Evolutionary conservation across 2,888 invertebrate genomes (phyloP), one percentile per base, ranked within the genome.

Genomic region (Callimorpha dominula): DNA sequence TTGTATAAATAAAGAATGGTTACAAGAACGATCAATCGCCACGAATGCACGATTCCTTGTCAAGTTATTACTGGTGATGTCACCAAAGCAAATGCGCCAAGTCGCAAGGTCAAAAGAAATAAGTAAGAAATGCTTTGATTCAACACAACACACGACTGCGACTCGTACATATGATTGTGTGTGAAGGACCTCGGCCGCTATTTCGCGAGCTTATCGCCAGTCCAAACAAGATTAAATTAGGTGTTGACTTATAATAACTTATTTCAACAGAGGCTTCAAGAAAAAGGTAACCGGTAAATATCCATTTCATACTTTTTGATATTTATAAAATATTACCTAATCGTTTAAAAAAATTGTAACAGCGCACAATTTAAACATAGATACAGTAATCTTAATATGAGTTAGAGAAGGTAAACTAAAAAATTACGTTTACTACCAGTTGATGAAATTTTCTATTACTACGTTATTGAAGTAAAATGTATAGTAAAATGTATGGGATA

Each of bases 181-280:
- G 91, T 89, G 89, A 89, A 90, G 87, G 91, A 90, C 93, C 93
- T 93, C 93, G 93, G 91, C 92, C 92, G 90, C 91, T 92, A 91
- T 92, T 91, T 88, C 85, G 84, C 83, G 80, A 79, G 88, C 87
- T 88, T 87, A 89, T 91, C 87, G 83, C 88, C 84, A 78, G 80
- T 79, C 81, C 87, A 86, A 86, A 85, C 86, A 82, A 78, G 77
- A 75, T 74, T 73, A 71, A 74, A 78, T 75, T 82, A 76, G 75
- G 73, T 78, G 73, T 77, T 78, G 78, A 80, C 73, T 77, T 79
- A 62, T 62, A 64, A 65, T 12, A n/a, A 46, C 43, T 46, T 64
- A 7, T 43, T 67, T 54, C n/a, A n/a, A 57, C 54, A 66, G 40
- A n/a, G 43, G 54, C 54, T 17, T n/a, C 67, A 57, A 54, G 20